phyloP scores from a whole-genome alignment of 2,797 vertebrate genomes.

The Phataginus tricuspis region DNA sequence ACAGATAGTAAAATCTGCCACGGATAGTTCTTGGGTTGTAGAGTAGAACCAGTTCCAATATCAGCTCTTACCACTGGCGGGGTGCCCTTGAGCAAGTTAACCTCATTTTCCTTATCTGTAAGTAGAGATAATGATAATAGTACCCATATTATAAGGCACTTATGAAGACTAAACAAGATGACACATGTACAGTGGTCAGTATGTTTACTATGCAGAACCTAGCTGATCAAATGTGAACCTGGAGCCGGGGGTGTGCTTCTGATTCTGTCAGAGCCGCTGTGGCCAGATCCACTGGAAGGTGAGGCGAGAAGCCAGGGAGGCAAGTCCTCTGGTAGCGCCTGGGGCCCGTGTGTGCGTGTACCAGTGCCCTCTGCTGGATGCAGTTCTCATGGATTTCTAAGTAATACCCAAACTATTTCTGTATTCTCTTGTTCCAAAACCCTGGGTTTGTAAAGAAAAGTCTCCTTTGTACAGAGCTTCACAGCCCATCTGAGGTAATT shows the following conservation, averaged over 20 bases:
- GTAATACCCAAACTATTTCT: background rate
- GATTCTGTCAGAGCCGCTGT: background rate
- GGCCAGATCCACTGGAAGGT: background rate
- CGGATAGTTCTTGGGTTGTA: background rate
- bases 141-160: background rate
- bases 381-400: background rate
- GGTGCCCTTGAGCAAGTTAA: background rate
- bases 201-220: background rate
- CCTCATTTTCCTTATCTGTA: background rate
- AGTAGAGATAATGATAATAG: background rate
- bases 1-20: background rate
- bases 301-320: background rate
- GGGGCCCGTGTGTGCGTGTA: background rate
- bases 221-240: background rate
- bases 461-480: constrained; percentile 13
- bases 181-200: background rate
- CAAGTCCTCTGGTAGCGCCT: too few relatives aligned
- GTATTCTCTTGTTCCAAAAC: background rate
- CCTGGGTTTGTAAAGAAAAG: background rate
- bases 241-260: background rate
- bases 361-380: constrained; percentile 79
- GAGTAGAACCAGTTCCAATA: background rate
- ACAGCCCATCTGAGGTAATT: constrained; percentile 26
- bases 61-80: background rate
- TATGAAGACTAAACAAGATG: background rate